Base-by-base conservation (phyloP, 2,888 invertebrate genomes). In the Melanophora roralis region DNA sequence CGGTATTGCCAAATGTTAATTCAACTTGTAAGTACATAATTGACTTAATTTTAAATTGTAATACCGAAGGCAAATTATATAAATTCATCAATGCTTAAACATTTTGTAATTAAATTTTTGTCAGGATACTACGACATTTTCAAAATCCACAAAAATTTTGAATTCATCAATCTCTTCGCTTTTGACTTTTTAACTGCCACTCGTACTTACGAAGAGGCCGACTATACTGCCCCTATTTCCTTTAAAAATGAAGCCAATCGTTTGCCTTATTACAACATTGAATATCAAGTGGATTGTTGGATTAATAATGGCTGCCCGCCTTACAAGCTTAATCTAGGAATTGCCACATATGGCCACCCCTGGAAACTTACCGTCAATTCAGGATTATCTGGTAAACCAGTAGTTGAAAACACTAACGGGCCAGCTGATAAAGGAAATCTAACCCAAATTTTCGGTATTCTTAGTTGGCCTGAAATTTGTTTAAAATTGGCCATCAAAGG, bases 381-480 rank as follows among this genome's bases (percentile, higher is more conserved):
- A 38, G 93, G 94, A 45, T 92, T 94, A 27, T 92, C 94, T 14
- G 96, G 95, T 1, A 93, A 94, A 0, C 96, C 96, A 1, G 95
- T 96, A 0, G 86, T 94, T 1, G 91, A 92, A 32, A 87, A 86
- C 0, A 90, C 93, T 2, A 93, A 93, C 49, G 95, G 95, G 0
- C 91, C 94, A 2, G 95, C 94, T 0, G 92, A 92, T 78, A 92
- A 86, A 88, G 96, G 96, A 23, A 92, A 93, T 0, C 94, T 94
- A 88, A 93, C 94, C 1, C 92, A 92, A 83, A 91, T 88, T 5
- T 92, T 93, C 3, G 96, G 96, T 21, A 75, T 95, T 2, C 89
- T 95, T 53, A 95, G 95, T 81, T 96, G 95, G 90, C 92, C 94
- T 0, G 96, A 96, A 89, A 93, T 95, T 0, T 96, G 96, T 86